phyloP scores from a whole-genome alignment of 2,797 vertebrate species.

The Phalanger gymnotis region DNA sequence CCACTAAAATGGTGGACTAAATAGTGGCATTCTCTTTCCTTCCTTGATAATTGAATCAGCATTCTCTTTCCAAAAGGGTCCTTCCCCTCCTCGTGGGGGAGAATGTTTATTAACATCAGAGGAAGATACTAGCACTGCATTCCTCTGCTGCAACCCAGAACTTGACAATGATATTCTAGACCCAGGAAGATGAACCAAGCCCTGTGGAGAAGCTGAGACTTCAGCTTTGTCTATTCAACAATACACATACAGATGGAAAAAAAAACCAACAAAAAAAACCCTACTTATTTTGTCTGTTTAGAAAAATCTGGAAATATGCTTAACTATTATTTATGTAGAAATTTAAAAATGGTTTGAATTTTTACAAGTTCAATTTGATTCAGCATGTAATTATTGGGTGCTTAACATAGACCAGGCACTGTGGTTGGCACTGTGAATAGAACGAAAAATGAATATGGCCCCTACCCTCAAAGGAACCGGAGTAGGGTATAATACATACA shows the following conservation, averaged over 20 bases:
- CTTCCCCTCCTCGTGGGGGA: background rate
- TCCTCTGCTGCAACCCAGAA: background rate
- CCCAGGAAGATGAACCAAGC: background rate
- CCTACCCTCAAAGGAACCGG: background rate
- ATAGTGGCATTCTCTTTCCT: background rate
- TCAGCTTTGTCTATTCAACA: background rate
- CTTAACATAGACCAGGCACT: background rate
- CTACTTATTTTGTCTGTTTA: background rate
- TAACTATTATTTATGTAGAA: background rate
- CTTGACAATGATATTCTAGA: background rate
- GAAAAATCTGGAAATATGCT: background rate
- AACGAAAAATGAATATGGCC: background rate
- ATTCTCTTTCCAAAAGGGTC: background rate
- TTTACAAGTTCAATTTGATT: background rate
- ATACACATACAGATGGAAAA: background rate
- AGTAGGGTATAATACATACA: background rate
- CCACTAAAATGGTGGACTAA: background rate
- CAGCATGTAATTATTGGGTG: background rate
- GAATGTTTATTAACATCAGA: background rate
- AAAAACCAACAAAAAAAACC: background rate
- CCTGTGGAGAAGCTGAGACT: background rate
- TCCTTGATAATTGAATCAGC: background rate
- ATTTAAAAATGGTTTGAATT: background rate
- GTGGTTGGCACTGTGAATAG: background rate
- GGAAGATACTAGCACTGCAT: background rate